These are phyloP conservation scores for Mycalesis mineus DNA, from an alignment of 2,888 invertebrate genomes.

Conservation along the genomic window DNA sequence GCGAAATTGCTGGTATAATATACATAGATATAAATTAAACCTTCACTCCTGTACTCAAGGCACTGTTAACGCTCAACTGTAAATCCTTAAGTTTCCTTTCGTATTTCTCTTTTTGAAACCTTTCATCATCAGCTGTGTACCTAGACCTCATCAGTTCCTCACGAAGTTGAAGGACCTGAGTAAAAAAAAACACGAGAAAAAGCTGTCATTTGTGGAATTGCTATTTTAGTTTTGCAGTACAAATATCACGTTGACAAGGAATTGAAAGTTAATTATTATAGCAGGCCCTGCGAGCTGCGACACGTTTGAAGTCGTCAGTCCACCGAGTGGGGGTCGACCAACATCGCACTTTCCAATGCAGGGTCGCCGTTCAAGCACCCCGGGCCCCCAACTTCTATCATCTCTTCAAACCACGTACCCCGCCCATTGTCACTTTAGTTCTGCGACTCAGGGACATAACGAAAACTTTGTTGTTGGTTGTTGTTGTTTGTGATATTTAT, in stretches of 20 bases:
- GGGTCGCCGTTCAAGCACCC: too few relatives aligned
- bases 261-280: background rate
- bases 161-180: conserved; percentile 49
- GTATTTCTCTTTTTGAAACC: conserved; percentile 52
- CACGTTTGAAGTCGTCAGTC: too few relatives aligned
- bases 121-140: conserved; percentile 54
- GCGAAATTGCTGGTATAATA: too few relatives aligned
- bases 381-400: too few relatives aligned
- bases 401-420: too few relatives aligned
- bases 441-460: too few relatives aligned
- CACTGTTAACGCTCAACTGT: conserved; percentile 54
- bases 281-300: background rate
- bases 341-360: too few relatives aligned
- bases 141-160: conserved; percentile 57
- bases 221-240: background rate
- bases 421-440: too few relatives aligned
- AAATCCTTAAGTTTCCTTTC: conserved; percentile 58
- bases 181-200: conserved; percentile 4
- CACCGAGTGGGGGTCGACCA: too few relatives aligned
- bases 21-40: background rate
- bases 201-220: conserved; percentile 12
- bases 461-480: too few relatives aligned
- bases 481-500: too few relatives aligned
- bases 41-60: conserved; percentile 43
- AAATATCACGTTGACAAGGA: background rate